Conservation (phyloP, 2,797 vertebrate genomes). For the Aplochiton taeniatus region DNA sequence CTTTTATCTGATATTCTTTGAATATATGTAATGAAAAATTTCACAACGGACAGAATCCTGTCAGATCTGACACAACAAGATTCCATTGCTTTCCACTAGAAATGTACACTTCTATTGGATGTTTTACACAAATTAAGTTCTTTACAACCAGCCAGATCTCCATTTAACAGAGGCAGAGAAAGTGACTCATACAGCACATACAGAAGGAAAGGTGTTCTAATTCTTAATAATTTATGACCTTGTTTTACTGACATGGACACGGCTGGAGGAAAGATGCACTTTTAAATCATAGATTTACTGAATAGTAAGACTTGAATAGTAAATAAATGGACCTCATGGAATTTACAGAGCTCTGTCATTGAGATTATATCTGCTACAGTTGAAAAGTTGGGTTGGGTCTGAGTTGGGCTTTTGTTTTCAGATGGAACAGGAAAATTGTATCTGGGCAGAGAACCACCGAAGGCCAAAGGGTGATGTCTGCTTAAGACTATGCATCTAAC, state of each 20-base stretch:
- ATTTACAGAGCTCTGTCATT: constrained; percentile 2
- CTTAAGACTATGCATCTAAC: neutral
- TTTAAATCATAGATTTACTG: constrained; percentile 15
- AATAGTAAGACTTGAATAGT: neutral
- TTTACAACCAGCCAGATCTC: neutral
- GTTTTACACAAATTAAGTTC: constrained; percentile 22
- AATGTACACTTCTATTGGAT: constrained; percentile 15
- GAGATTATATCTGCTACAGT: constrained; percentile 1
- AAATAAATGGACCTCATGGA: constrained; percentile 18
- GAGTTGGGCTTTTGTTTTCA: neutral
- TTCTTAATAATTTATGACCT: constrained; percentile 15
- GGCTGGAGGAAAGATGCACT: neutral
- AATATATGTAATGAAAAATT: no score
- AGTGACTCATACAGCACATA: neutral
- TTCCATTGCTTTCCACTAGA: no score
- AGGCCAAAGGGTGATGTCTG: constrained; percentile 10
- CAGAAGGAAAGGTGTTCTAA: neutral
- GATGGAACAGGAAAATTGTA: neutral
- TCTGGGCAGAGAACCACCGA: neutral
- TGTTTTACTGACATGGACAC: constrained; percentile 12
- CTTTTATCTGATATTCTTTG: no score
- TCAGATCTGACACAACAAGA: no score
- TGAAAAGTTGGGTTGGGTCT: neutral
- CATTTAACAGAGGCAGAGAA: neutral
- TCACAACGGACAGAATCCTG: no score